Evolutionary conservation across 2,113 vertebrate species (phyloP), one percentile per base, ranked within the genome.

Genomic region (Grammomys surdaster): DNA sequence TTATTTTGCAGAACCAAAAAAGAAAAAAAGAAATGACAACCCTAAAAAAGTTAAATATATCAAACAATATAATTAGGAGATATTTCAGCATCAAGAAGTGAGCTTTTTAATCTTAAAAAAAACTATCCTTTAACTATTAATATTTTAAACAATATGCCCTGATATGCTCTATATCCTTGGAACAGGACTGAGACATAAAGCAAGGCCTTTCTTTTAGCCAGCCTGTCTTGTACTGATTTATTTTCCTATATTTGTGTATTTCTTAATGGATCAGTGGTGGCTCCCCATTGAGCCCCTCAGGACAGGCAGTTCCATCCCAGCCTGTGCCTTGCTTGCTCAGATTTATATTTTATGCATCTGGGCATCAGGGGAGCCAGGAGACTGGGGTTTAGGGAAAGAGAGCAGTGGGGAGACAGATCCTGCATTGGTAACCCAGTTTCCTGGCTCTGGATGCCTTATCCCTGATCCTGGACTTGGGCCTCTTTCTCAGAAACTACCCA

Each of bases 211-310:
- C 67, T 65, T 73, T 70, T 5, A 3, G 40, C 87, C 17, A 31
- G 40, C 40, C 51, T 91, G 60, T 54, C 80, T 94, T 13, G 2
- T 12, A 4, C 88, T 90, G 54, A 95, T 88, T 86, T 94, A 95
- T 95, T 95, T 88, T 80, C n/a, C 89, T 96, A 95, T 93, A 95
- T 82, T 91, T 95, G 88, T 73, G 24, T 92, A 88, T 96, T 95
- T 96, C 82, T 89, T 96, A 96, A 88, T 84, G 95, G 72, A 51
- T 70, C n/a, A 16, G 73, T 56, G 24, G 60, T 69, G 51, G 73
- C 51, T 84, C 54, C 93, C 93, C 56, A 80, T 48, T 89, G 78
- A 65, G 36, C 2, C 82, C 56, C 31, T 78, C 69, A 58, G 73
- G 16, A 78, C 33, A 54, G 19, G 65, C 88, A 80, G 72, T 58